Evolutionary conservation across 2,888 invertebrate species (phyloP), one percentile per base, ranked within the genome.

Genomic region (Lamproptera curius): DNA sequence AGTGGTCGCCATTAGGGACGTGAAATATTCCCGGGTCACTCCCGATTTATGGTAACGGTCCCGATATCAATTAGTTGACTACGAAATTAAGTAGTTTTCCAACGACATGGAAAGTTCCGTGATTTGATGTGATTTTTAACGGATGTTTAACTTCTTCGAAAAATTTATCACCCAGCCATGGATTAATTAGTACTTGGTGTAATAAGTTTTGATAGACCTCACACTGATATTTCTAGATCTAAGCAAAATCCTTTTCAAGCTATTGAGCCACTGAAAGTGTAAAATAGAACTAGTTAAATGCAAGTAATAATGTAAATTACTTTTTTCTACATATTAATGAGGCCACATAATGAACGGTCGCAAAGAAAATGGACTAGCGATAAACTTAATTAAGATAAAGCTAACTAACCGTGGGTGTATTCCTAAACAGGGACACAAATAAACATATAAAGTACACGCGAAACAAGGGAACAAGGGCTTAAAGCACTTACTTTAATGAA

Each of bases 401-500:
- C 4, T n/a, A 31, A 31, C n/a, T 31, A 31, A 31, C 31, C n/a
- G 13, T 31, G 31, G 4, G 20, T 31, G 38, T 31, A 15, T 9
- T 16, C 16, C 26, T 23, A 23, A 20, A 16, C 23, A 16, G 33
- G 9, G 36, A 15, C 14, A 5, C 14, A 36, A 46, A 41, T 41
- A 36, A 46, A 46, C 40, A 41, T 33, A 46, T 31, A 38, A 42
- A 38, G 33, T 33, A 38, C 26, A 28, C 14, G 36, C 40, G 40
- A 16, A 41, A 41, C 46, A 36, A 36, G 16, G 48, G 28, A 35
- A 23, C 20, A n/a, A 16, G 35, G 39, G 28, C 35, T 35, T 20
- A 40, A 35, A 67, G 67, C 66, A 68, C 69, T 74, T 68, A 71
- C 63, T 63, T 62, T 70, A 77, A 77, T 76, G 66, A 74, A 70